Evolutionary conservation across 1,140 invertebrate genomes (phyloP).

Genomic region (Pygmarrhopalites habei): DNA sequence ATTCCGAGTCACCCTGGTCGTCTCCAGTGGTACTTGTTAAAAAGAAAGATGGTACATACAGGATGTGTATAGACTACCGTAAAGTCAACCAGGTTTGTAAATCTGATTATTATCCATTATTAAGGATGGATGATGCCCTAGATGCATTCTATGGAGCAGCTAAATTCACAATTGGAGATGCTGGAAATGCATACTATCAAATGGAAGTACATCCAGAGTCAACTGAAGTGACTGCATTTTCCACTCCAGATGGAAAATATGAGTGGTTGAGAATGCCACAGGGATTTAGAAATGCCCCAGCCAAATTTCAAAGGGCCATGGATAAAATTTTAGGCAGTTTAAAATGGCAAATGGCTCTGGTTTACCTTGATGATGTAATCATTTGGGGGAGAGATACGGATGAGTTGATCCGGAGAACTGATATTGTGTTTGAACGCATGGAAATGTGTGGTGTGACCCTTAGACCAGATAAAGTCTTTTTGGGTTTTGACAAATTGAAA

Average conservation of each 20-base stretch:
- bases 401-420: constrained; percentile 41
- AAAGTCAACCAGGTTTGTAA: constrained; percentile 15
- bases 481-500: constrained; percentile 40
- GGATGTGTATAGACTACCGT: constrained; percentile 29
- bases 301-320: constrained; percentile 37
- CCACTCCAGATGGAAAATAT: constrained; percentile 31
- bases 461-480: constrained; percentile 43
- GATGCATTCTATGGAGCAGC: background rate
- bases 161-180: constrained; percentile 14
- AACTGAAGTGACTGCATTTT: constrained; percentile 42
- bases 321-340: constrained; percentile 14
- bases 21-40: constrained; percentile 33
- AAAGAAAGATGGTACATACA: constrained; percentile 27
- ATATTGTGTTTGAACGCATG: constrained; percentile 41
- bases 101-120: background rate
- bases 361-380: constrained; percentile 13
- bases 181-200: constrained; percentile 26
- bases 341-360: background rate
- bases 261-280: constrained; percentile 40
- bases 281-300: constrained; percentile 38
- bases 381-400: constrained; percentile 40
- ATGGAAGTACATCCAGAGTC: constrained; percentile 22
- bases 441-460: constrained; percentile 40
- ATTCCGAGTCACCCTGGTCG: constrained; percentile 27
- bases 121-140: constrained; percentile 14